Evolutionary conservation across 1,140 invertebrate genomes (phyloP), one percentile per base, ranked within the genome.

Genomic region (Ephestia elutella): DNA sequence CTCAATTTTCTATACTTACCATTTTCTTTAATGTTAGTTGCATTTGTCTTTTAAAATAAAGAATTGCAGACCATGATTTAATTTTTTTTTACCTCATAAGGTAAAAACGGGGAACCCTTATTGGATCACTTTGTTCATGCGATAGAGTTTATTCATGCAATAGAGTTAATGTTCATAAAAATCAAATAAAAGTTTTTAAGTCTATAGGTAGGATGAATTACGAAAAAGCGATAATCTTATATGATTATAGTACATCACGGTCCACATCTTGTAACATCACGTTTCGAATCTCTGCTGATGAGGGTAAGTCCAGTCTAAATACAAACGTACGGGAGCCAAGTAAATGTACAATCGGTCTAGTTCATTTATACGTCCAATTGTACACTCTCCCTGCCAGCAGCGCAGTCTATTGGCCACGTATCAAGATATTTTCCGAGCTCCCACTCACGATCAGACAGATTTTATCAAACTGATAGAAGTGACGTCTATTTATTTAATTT

Each of bases 341-440:
- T 3, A 44, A 44, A 44, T 44, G n/a, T 15, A 44, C n/a, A 44
- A 44, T n/a, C 5, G 13, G 13, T 11, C 30, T 32, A 8, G 7
- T 10, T 32, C 30, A 32, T 32, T 32, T 32, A 11, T 32, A 10
- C 30, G 30, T 32, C 9, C 38, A 44, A 15, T 15, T 44, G 38
- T 44, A 44, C 38, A n/a, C 10, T 15, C 15, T 15, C 4, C 38
- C 21, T 21, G 50, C 13, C 50, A 25, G 20, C 50, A 25, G 20
- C 28, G 50, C 21, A 53, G 50, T 63, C 13, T 44, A 63, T 63
- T 67, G 65, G 56, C 49, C 56, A 56, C 59, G 61, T 59, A 63
- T 67, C 65, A 57, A 38, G 55, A 63, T 67, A 56, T 67, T 67
- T 67, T 67, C 56, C 62, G 57, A 51, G 49, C 18, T 48, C 53